phyloP scores from a whole-genome alignment of 92 coral and sea anemone species.

The Porites lobata region DNA sequence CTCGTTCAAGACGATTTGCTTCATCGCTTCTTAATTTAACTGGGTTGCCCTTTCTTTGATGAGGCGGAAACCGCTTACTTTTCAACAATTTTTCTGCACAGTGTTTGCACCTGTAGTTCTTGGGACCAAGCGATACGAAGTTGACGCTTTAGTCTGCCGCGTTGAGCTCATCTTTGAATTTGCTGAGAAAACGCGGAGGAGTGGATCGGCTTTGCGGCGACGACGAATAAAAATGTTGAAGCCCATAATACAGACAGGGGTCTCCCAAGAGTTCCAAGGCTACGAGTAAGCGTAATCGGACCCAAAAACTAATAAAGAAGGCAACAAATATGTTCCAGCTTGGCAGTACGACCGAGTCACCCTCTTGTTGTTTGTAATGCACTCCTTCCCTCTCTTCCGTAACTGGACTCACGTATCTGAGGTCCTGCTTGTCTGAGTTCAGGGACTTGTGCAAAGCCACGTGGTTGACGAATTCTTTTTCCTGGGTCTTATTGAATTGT shows the following conservation, averaged over 20 bases:
- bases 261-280: conserved; percentile 12
- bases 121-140: conserved; percentile 16
- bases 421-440: too few species aligned
- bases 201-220: background rate
- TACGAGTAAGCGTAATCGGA: background rate
- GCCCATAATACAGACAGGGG: background rate
- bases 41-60: background rate
- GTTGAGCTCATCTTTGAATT: background rate
- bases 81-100: background rate
- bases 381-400: too few species aligned
- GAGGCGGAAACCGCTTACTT: conserved; percentile 32
- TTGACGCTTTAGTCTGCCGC: background rate
- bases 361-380: too few species aligned
- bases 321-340: background rate
- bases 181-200: background rate
- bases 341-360: too few species aligned
- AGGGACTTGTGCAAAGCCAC: too few species aligned
- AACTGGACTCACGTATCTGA: too few species aligned
- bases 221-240: background rate
- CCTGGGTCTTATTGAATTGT: too few species aligned
- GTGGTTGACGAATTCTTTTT: too few species aligned
- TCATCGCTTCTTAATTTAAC: conserved; percentile 3
- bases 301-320: conserved; percentile 2
- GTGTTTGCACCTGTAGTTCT: conserved; percentile 12
- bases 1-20: conserved; percentile 5